Evolutionary conservation across 1,140 invertebrate genomes (phyloP).

Genomic region (Lepidurus arcticus): DNA sequence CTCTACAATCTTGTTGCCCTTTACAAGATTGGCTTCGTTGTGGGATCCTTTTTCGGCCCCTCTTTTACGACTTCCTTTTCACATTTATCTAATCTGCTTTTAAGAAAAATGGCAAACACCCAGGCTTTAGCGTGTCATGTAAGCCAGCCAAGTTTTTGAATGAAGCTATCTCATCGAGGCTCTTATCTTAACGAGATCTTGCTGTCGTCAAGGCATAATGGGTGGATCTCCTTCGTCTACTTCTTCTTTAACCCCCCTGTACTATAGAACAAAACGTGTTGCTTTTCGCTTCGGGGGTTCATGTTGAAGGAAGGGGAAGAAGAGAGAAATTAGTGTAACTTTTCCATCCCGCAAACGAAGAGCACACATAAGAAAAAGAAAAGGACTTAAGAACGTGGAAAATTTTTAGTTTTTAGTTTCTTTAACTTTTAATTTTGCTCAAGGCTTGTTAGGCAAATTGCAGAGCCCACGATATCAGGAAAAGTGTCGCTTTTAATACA

Average conservation of each 20-base stretch:
- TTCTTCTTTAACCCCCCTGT: not conserved
- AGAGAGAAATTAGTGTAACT: not conserved
- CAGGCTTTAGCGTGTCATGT: conserved; percentile 12
- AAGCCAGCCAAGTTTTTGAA: not conserved
- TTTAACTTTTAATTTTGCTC: too few relatives aligned
- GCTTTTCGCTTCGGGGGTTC: not conserved
- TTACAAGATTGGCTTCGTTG: not conserved
- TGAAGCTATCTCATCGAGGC: conserved; percentile 17
- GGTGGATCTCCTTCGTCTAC: not conserved
- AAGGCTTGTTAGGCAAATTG: too few relatives aligned
- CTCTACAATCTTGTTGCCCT: not conserved
- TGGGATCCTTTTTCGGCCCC: not conserved
- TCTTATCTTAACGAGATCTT: conserved; percentile 22
- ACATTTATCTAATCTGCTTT: not conserved
- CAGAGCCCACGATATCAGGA: too few relatives aligned
- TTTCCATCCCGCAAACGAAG: not conserved
- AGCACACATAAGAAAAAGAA: not conserved
- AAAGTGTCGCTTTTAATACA: too few relatives aligned
- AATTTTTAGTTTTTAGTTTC: too few relatives aligned
- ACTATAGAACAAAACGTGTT: conserved; percentile 5
- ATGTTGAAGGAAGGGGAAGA: not conserved
- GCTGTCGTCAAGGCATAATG: conserved; percentile 10
- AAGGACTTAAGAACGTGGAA: not conserved
- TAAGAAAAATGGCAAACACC: not conserved
- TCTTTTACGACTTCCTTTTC: not conserved